phyloP scores from a whole-genome alignment of 2,888 invertebrate species.

The Morpho deidamia region DNA sequence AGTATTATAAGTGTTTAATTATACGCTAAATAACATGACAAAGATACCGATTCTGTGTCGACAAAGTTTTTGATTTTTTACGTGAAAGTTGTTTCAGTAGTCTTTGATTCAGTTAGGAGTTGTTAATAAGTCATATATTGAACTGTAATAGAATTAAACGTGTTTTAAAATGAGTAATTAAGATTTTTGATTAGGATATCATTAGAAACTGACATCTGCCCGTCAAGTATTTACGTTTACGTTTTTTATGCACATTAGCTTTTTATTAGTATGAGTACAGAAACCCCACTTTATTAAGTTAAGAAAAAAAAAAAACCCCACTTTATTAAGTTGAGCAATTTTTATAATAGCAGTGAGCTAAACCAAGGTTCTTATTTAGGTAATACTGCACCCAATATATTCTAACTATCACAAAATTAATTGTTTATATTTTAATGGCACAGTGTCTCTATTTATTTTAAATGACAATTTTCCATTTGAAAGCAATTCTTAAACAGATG shows the following conservation, averaged over 20 bases:
- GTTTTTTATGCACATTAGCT: not conserved
- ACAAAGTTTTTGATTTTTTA: slow-evolving; percentile 4
- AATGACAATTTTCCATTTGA: slow-evolving; percentile 1
- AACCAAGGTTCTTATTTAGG: slow-evolving; percentile 2
- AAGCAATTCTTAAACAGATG: not conserved
- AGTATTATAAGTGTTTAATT: slow-evolving; percentile 25
- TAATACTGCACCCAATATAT: slow-evolving; percentile 25
- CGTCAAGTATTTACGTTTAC: not conserved
- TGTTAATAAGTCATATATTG: no score
- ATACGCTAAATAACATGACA: not conserved
- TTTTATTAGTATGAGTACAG: not conserved
- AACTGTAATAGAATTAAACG: no score
- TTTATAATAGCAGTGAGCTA: slow-evolving; percentile 10
- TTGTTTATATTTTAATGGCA: slow-evolving; percentile 19
- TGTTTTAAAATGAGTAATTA: no score
- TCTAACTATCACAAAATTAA: slow-evolving; percentile 16
- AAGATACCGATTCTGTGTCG: slow-evolving; percentile 16
- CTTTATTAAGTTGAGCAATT: slow-evolving; percentile 21
- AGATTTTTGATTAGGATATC: no score
- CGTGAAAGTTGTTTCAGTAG: not conserved
- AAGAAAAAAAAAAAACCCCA: slow-evolving; percentile 17
- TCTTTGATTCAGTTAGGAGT: no score
- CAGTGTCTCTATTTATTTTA: slow-evolving; percentile 11
- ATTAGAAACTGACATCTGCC: not conserved
- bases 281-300: slow-evolving; percentile 10